These are phyloP conservation scores for Eurystomus gularis DNA, from an alignment of 2,113 vertebrate species.

Conservation along the genomic window DNA sequence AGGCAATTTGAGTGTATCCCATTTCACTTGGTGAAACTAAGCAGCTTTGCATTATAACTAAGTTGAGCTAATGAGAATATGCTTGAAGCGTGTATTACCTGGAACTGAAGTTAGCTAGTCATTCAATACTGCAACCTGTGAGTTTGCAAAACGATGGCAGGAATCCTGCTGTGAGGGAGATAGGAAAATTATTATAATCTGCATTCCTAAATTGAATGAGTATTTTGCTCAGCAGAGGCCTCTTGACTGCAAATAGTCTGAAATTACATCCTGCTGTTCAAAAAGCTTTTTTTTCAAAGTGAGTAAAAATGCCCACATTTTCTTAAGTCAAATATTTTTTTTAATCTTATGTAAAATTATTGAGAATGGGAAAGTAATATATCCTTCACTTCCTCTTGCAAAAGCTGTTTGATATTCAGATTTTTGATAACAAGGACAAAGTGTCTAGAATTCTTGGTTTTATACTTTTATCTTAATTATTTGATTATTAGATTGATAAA, in stretches of 20 bases:
- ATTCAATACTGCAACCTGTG: slow-evolving; percentile 53
- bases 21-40: slow-evolving; percentile 64
- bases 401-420: not conserved
- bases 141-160: slow-evolving; percentile 64
- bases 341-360: not conserved
- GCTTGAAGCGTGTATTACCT: slow-evolving; percentile 48
- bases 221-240: slow-evolving; percentile 76
- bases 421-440: not conserved
- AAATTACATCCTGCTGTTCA: slow-evolving; percentile 74
- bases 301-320: slow-evolving; percentile 21
- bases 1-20: slow-evolving; percentile 56
- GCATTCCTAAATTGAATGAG: slow-evolving; percentile 73
- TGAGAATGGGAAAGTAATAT: not conserved
- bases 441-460: not conserved
- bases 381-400: not conserved
- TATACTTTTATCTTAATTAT: not conserved
- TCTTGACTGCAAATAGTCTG: slow-evolving; percentile 74
- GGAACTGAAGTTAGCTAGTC: slow-evolving; percentile 61
- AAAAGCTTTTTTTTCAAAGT: slow-evolving; percentile 32
- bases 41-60: slow-evolving; percentile 65
- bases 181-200: slow-evolving; percentile 79
- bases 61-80: slow-evolving; percentile 53
- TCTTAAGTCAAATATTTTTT: slow-evolving; percentile 49
- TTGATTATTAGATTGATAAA: not conserved
- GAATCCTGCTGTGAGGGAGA: slow-evolving; percentile 71